Conservation (phyloP, 2,797 vertebrate genomes). For the Protosalanx chinensis region DNA sequence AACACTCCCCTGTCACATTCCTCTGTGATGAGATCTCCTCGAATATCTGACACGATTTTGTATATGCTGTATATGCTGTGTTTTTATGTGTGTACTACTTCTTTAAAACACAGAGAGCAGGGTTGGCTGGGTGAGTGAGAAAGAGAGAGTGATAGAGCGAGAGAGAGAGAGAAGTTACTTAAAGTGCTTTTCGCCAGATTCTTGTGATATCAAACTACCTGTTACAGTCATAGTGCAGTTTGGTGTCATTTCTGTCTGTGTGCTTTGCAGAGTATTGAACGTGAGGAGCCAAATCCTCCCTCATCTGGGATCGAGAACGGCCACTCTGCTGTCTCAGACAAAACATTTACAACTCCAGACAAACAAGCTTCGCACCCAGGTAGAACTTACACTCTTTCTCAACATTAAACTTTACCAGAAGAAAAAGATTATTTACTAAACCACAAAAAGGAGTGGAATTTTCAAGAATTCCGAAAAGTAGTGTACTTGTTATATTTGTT, state of each 20-base stretch:
- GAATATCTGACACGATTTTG: conserved; percentile 27
- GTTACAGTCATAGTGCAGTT: not conserved
- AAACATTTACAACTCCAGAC: conserved; percentile 53
- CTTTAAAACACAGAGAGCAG: not conserved
- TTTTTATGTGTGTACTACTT: not conserved
- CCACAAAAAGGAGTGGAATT: too few species aligned
- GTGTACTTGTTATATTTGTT: not conserved
- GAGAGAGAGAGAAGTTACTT: not conserved
- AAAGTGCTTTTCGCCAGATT: not conserved
- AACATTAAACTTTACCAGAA: too few species aligned
- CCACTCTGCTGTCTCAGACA: conserved; percentile 67
- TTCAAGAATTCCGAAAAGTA: too few species aligned
- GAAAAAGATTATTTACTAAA: too few species aligned
- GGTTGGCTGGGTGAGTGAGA: not conserved
- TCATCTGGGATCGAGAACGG: conserved; percentile 68
- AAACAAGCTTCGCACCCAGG: conserved; percentile 9
- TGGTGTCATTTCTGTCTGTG: conserved; percentile 2
- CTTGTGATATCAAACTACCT: not conserved
- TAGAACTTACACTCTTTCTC: not conserved
- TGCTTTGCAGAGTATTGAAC: conserved; percentile 26
- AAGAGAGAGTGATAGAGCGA: not conserved
- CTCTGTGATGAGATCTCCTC: conserved; percentile 61
- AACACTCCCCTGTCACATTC: conserved; percentile 55
- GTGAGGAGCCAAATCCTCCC: conserved; percentile 22
- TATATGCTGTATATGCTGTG: conserved; percentile 21